Base-by-base conservation (phyloP, 35 echinoderm and acorn worm genomes). In the Hemicentrotus pulcherrimus region DNA sequence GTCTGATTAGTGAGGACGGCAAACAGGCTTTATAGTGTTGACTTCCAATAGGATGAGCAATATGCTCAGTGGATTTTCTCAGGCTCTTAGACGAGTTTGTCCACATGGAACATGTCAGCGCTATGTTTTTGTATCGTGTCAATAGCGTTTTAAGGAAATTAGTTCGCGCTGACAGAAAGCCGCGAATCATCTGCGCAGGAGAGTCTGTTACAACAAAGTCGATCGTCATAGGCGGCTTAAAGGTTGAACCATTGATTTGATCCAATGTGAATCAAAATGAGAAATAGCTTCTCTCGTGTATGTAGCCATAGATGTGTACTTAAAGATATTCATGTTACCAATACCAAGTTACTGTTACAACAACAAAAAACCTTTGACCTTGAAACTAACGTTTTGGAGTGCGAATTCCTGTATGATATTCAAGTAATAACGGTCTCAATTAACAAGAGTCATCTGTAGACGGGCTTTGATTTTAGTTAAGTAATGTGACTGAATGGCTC, bases 91-190 rank as follows among this genome's bases (percentile, higher is more conserved):
- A 14, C 11, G 48, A 47, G 91, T 93, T 93, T 50, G 15, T 93
- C n/a, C 91, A 93, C 91, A 93, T 93, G 91, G 91, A 16, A 31
- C 11, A 47, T 58, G 91, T 93, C 91, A 93, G 48, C 48, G 91
- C 46, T 16, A 93, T 93, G 91, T 93, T 93, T 93, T 93, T 47
- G 91, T 47, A 47, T 58, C 46, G 91, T 58, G 91, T 58, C 91
- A 93, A 93, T 93, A 93, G 91, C 91, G 91, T 93, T 93, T 93
- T 93, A 93, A 50, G 32, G 91, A 93, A 93, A 93, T 93, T 93
- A 93, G 48, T 47, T 47, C 46, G 91, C 91, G 91, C 91, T 93
- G 91, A 93, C 88, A 90, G 88, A 33, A 41, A 90, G 12, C 88
- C 88, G 88, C 65, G 65, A 22, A 78, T 78, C 65, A 28, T 78